Conservation (phyloP, 2,888 invertebrate species). For the Automeris io region DNA sequence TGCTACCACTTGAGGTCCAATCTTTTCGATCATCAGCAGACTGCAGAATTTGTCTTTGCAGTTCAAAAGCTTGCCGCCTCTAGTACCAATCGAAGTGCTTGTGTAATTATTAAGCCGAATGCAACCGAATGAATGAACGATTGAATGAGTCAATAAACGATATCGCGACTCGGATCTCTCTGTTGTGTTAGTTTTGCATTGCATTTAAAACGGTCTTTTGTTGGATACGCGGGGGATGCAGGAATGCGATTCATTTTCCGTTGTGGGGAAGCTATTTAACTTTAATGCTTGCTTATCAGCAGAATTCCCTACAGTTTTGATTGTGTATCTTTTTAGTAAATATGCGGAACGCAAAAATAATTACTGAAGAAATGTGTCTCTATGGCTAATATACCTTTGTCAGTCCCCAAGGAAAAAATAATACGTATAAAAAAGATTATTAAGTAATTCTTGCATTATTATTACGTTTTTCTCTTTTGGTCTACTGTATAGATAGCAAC, state of each 20-base stretch:
- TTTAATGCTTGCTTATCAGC: background rate
- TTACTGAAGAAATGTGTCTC: too few relatives aligned
- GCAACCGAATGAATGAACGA: conserved; percentile 47
- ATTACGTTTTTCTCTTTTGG: too few relatives aligned
- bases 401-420: too few relatives aligned
- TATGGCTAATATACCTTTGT: too few relatives aligned
- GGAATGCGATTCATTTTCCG: conserved; percentile 31
- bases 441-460: too few relatives aligned
- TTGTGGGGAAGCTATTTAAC: conserved; percentile 7
- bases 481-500: too few relatives aligned
- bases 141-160: conserved; percentile 45
- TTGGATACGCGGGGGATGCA: conserved; percentile 51
- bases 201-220: conserved; percentile 43
- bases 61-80: conserved; percentile 60
- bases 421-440: too few relatives aligned
- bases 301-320: background rate
- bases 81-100: conserved; percentile 65
- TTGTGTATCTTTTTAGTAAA: too few relatives aligned
- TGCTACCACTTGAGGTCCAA: conserved; percentile 2
- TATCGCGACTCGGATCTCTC: conserved; percentile 67
- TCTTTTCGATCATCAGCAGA: conserved; percentile 7
- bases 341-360: too few relatives aligned
- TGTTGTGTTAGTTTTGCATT: conserved; percentile 58
- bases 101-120: too few relatives aligned
- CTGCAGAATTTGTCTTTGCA: conserved; percentile 6